Conservation (phyloP, 1,140 invertebrate species). For the Cecropterus lyciades region DNA sequence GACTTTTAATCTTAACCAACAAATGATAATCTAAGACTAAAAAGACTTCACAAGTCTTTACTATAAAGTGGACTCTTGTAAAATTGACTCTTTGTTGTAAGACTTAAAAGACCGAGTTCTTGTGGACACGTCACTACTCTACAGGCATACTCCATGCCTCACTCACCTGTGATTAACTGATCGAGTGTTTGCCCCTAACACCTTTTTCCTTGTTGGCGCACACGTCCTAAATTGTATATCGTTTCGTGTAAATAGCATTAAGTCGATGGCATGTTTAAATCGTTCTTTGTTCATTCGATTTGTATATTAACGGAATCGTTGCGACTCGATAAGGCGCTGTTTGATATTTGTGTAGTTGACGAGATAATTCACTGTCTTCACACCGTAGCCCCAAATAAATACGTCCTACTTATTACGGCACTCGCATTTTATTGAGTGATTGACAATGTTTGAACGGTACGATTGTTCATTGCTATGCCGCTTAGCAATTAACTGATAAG, state of each 20-base stretch:
- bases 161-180: constrained; percentile 7
- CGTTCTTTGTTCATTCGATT: constrained; percentile 47
- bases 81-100: no score
- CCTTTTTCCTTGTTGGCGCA: constrained; percentile 32
- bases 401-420: constrained; percentile 1
- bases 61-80: no score
- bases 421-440: background rate
- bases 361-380: constrained; percentile 41
- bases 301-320: constrained; percentile 51
- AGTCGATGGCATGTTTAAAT: constrained; percentile 38
- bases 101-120: no score
- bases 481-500: constrained; percentile 7
- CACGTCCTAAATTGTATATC: constrained; percentile 51
- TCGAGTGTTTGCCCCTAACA: constrained; percentile 15
- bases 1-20: no score
- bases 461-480: constrained; percentile 8
- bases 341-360: constrained; percentile 33
- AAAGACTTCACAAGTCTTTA: no score
- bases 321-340: constrained; percentile 38
- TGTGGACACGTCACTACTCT: no score
- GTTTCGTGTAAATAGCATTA: constrained; percentile 51
- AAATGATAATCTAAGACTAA: no score
- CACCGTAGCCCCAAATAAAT: constrained; percentile 28
- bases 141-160: constrained; percentile 4
- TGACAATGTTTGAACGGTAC: constrained; percentile 20